phyloP scores from a whole-genome alignment of 2,888 invertebrate genomes.

The Baronia brevicornis region DNA sequence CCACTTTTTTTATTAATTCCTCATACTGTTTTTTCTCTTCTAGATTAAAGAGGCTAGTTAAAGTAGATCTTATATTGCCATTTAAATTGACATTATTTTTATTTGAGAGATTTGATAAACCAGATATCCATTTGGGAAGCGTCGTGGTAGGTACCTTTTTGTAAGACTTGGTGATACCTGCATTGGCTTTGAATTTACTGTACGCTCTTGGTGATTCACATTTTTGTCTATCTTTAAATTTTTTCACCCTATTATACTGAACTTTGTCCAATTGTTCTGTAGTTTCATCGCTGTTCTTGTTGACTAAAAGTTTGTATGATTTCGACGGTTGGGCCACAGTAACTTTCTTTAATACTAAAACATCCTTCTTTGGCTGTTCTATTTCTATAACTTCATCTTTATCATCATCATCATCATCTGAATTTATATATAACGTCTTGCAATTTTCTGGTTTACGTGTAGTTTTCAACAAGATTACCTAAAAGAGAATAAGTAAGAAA shows the following conservation, averaged over 20 bases:
- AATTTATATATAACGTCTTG: constrained; percentile 47
- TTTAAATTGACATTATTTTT: constrained; percentile 47
- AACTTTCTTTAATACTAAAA: constrained; percentile 57
- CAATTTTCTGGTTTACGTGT: constrained; percentile 33
- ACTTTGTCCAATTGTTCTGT: constrained; percentile 30
- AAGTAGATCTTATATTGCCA: constrained; percentile 47
- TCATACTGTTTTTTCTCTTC: constrained; percentile 75
- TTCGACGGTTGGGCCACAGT: constrained; percentile 37
- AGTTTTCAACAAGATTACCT: constrained; percentile 54
- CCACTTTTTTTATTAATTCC: constrained; percentile 64
- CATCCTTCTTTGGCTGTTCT: constrained; percentile 44
- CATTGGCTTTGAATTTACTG: constrained; percentile 50
- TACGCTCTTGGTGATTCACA: constrained; percentile 41
- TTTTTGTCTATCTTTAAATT: constrained; percentile 34
- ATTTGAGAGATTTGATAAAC: constrained; percentile 33
- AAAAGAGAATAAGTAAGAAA: constrained; percentile 22
- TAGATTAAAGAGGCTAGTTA: constrained; percentile 71
- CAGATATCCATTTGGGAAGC: constrained; percentile 52
- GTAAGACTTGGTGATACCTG: constrained; percentile 55
- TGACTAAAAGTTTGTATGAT: constrained; percentile 44
- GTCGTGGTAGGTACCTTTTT: constrained; percentile 42
- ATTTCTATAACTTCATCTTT: constrained; percentile 23
- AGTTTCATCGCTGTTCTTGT: constrained; percentile 31
- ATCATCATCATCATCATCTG: constrained; percentile 43
- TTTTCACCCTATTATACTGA: constrained; percentile 44